Base-by-base conservation (phyloP, 2,888 invertebrate species). In the Phengaris alcon region DNA sequence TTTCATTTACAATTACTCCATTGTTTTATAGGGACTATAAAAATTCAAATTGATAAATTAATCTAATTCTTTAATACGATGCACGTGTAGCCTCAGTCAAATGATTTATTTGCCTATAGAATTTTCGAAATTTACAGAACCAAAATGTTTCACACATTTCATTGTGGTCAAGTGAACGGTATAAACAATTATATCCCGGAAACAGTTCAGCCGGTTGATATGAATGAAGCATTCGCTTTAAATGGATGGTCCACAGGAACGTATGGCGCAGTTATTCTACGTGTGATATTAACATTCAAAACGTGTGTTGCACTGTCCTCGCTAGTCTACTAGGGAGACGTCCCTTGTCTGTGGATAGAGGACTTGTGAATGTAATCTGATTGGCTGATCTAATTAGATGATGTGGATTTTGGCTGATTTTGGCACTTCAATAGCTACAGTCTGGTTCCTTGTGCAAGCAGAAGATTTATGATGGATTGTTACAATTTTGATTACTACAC, bases 251-350 rank as follows among this genome's bases (percentile, higher is more conserved):
- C 72, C 77, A 51, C 52, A 51, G 52, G 52, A 76, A 74, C 70
- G 74, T 75, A 77, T 59, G 59, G 51, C 74, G 64, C 48, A 75
- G 74, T 75, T 77, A 76, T 59, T 75, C 75, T 76, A 59, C 70
- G 75, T 76, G 77, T 68, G 77, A 78, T 82, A 87, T 88, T 88
- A 86, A 81, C 82, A 89, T 89, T 88, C 88, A 82, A 77, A 78
- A 77, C 83, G 84, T 86, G 86, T 81, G 79, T 81, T 77, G 76
- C 76, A 76, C 55, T 79, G 78, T 77, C 75, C 79, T 77, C 51
- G 72, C 54, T 73, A 57, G 35, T 68, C 77, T 57, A 15, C 46
- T 72, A 54, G n/a, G n/a, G n/a, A n/a, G n/a, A n/a, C n/a, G n/a
- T 55, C 69, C 46, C 55, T 75, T 54, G 54, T 55, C 54, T 69